These are phyloP conservation scores for Zaprionus ornatus DNA, from an alignment of 1,140 invertebrate genomes.

Conservation along the genomic window DNA sequence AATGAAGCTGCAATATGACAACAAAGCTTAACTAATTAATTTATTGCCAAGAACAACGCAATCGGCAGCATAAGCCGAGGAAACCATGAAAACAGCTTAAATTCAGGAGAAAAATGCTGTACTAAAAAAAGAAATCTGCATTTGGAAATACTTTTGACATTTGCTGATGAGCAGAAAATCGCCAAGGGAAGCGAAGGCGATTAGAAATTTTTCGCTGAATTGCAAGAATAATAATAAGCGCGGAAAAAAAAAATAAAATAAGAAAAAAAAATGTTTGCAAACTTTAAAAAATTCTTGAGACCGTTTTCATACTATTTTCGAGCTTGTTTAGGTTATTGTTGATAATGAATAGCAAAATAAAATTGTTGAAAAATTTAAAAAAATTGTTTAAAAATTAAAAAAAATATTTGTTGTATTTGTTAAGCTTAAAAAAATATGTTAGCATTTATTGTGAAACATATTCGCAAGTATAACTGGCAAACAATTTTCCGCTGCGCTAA, in stretches of 20 bases:
- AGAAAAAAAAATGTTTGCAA: not conserved
- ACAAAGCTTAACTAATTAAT: slow-evolving; percentile 52
- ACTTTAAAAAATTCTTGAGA: not conserved
- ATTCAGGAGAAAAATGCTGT: not conserved
- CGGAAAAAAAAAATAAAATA: not conserved
- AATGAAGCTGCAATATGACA: slow-evolving; percentile 47
- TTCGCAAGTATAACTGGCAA: not conserved
- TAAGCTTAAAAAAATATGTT: no score
- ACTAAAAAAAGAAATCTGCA: not conserved
- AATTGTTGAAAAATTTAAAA: no score
- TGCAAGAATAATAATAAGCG: not conserved
- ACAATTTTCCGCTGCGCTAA: not conserved
- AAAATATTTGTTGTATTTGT: no score
- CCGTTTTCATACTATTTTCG: no score
- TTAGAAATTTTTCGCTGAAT: not conserved
- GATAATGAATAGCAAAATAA: no score
- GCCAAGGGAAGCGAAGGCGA: not conserved
- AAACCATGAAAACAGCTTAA: slow-evolving; percentile 24
- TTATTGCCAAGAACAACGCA: slow-evolving; percentile 35
- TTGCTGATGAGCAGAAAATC: not conserved
- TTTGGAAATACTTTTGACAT: slow-evolving; percentile 9
- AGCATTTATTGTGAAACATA: not conserved
- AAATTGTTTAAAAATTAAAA: no score
- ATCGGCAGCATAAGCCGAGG: slow-evolving; percentile 18
- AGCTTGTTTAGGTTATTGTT: no score